phyloP scores from a whole-genome alignment of 2,888 invertebrate genomes.

The Drosophila paranaensis region DNA sequence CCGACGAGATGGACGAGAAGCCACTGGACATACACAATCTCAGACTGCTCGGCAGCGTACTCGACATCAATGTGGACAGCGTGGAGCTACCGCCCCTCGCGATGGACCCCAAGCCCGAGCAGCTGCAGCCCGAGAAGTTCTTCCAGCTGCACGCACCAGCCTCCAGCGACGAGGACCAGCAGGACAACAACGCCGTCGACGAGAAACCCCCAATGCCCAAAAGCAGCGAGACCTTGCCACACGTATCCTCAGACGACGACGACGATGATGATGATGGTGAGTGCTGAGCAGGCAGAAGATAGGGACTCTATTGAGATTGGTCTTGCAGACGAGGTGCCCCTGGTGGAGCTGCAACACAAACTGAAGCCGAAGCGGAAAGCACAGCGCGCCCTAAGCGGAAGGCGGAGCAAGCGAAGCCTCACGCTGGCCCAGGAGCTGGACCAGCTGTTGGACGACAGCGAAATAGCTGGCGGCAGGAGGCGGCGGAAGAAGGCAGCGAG shows the following conservation, averaged over 20 bases:
- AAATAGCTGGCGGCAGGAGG: constrained; percentile 5
- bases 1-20: constrained; percentile 68
- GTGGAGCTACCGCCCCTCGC: constrained; percentile 56
- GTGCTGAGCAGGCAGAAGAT: constrained; percentile 1
- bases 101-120: constrained; percentile 1
- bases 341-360: constrained; percentile 62
- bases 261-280: constrained; percentile 51
- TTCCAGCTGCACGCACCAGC: background rate
- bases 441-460: constrained; percentile 45
- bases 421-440: constrained; percentile 58
- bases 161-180: constrained; percentile 2
- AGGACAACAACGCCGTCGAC: constrained; percentile 27
- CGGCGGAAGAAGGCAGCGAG: constrained; percentile 34
- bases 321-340: constrained; percentile 55
- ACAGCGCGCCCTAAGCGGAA: constrained; percentile 1
- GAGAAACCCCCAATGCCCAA: constrained; percentile 50
- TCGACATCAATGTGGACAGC: constrained; percentile 69
- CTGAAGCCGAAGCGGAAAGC: constrained; percentile 53
- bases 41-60: constrained; percentile 62
- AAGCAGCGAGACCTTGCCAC: constrained; percentile 3
- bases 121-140: background rate
- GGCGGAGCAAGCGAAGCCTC: constrained; percentile 18
- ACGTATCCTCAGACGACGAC: constrained; percentile 34
- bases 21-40: constrained; percentile 70
- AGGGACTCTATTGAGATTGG: too few species aligned